Evolutionary conservation across 1,140 invertebrate species (phyloP), one percentile per base, ranked within the genome.

Genomic region (Neotoxoptera formosana): DNA sequence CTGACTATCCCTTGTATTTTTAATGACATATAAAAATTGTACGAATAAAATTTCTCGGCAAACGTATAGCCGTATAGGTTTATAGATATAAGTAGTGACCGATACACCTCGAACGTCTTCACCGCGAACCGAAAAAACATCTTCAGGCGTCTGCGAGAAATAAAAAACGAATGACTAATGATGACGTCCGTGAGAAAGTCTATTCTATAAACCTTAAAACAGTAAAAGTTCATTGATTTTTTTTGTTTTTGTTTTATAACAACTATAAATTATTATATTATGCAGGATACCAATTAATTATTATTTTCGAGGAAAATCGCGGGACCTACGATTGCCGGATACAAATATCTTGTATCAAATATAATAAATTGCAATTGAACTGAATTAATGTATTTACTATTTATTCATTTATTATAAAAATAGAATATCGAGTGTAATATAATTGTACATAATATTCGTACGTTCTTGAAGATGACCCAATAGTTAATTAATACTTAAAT

Each of bases 131-230:
- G 8, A 88, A 36, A 86, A 88, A 34, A 51, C n/a, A 48, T 88
- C 9, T 51, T 51, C 30, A n/a, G n/a, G 45, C 86, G n/a, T 87
- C 86, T 48, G n/a, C 45, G 30, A 1, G 34, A 56, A 25, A 89
- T 89, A 89, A 89, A 87, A 76, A 87, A 87, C 30, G 2, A 30
- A 87, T 87, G 86, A 87, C 86, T 87, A 47, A 86, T 86, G 84
- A 86, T 45, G 84, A 88, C 87, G 41, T 36, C 8, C 41, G 48
- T 53, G 51, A 60, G 88, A 89, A 89, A 56, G 30, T 21, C 30
- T 87, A 36, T 87, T 45, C 14, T n/a, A 88, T 51, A 34, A 51
- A 34, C 14, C 51, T 34, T n/a, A 51, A 51, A 88, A 88, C 86
- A n/a, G 86, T 45, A 86, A 45, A 45, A 86, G 25, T 51, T 88